Evolutionary conservation across 1,140 invertebrate species (phyloP).

Genomic region (Heliconius nattereri): DNA sequence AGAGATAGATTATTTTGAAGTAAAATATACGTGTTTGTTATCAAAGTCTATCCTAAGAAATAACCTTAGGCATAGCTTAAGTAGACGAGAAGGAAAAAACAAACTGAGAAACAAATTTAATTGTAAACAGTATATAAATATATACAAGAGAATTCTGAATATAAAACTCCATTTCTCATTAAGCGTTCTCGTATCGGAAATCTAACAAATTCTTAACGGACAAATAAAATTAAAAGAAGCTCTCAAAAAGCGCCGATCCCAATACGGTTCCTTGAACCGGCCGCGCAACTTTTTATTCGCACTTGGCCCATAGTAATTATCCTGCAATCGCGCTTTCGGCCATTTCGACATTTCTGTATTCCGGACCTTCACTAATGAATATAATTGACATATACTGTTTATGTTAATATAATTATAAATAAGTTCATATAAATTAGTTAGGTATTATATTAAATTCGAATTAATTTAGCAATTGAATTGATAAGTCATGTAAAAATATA

Average conservation of each 20-base stretch:
- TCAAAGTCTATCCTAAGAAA: too few species aligned
- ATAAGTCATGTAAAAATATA: neutral
- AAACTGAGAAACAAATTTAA: neutral
- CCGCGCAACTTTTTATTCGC: slow-evolving; percentile 40
- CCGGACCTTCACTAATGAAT: slow-evolving; percentile 42
- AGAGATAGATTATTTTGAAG: neutral
- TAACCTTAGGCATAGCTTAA: too few species aligned
- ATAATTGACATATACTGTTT: slow-evolving; percentile 45
- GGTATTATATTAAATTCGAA: neutral
- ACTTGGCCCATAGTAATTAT: slow-evolving; percentile 40
- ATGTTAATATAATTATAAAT: neutral
- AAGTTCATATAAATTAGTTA: neutral
- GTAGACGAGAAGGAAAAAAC: too few species aligned
- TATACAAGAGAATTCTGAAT: neutral
- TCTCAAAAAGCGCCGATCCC: slow-evolving; percentile 36
- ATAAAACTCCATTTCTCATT: slow-evolving; percentile 7
- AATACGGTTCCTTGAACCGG: slow-evolving; percentile 40
- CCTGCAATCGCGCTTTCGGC: slow-evolving; percentile 35
- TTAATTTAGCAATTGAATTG: neutral
- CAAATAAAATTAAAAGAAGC: slow-evolving; percentile 25
- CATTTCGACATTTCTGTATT: slow-evolving; percentile 35
- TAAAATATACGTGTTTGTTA: too few species aligned
- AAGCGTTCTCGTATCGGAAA: slow-evolving; percentile 23
- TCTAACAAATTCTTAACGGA: slow-evolving; percentile 25
- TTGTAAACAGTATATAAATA: neutral